Base-by-base conservation (phyloP, 2,888 invertebrate species). In the Desoria tigrina region DNA sequence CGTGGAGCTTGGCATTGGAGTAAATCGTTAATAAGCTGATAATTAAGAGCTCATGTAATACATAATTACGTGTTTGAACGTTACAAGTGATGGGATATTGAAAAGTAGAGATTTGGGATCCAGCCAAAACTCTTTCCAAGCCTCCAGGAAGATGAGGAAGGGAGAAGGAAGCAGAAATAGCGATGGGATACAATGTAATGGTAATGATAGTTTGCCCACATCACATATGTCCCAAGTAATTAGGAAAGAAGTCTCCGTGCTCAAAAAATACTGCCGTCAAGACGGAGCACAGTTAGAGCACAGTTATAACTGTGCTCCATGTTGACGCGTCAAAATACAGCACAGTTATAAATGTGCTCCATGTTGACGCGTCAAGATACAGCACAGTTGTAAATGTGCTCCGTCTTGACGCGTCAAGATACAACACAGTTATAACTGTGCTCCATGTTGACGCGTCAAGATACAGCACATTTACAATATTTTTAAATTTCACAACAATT, bases 141-240 rank as follows among this genome's bases (percentile, higher is more conserved):
- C 39, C 6, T 18, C 24, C 23, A 42, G 21, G 16, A 50, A 37
- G 50, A 50, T 23, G 18, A 39, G 21, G 23, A 37, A 9, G 11
- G 37, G 32, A n/a, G n/a, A 50, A 27, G 54, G n/a, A 54, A 42
- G n/a, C 51, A 51, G 21, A 49, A 24, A 51, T 23, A 18, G 53
- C 54, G 54, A 61, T 24, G 23, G 24, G n/a, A n/a, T n/a, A n/a
- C n/a, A n/a, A n/a, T n/a, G n/a, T 3, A 57, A 60, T 60, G 60
- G 60, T 37, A 63, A 63, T 63, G 53, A 63, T 58, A 57, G 63
- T 51, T 63, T 58, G 27, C 49, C 58, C 42, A 42, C 63, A 54
- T 58, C 57, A 57, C 63, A 63, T n/a, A n/a, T 63, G 58, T 63
- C 63, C 21, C 18, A 58, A 58, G 63, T 51, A 58, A 63, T 63